Base-by-base conservation (phyloP, 2,888 invertebrate genomes). In the Andrena marginata region DNA sequence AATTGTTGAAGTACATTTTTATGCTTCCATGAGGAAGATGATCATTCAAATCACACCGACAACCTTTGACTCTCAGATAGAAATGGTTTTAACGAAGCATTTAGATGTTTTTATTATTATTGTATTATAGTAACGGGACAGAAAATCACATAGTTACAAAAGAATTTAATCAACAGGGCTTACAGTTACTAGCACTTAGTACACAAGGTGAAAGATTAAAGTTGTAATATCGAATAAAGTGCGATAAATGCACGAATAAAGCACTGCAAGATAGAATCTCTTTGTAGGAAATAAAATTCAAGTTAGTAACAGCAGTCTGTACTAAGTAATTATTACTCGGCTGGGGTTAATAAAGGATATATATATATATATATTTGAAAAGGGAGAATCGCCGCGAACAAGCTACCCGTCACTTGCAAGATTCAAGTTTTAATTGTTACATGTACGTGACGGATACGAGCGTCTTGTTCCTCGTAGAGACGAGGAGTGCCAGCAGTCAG, bases 361-460 rank as follows among this genome's bases (percentile, higher is more conserved):
- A 29, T 60, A 70, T 26, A n/a, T 13, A 31, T 31, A 29, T 60
- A 70, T 26, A 54, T 79, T 72, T 16, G 42, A 35, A 59, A 62
- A 35, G 56, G 51, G 10, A 23, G 68, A 75, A 80, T 67, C 84
- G 31, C 49, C 60, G 67, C 59, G 80, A 70, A 69, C 62, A 63
- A 87, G 76, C 59, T 31, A 13, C 54, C 48, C 26, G 33, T 70
- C 69, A 67, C 69, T 78, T 70, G 77, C 71, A 80, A 82, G 85
- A 76, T 73, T 78, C 82, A 80, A 90, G 89, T 88, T 89, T 90
- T 86, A 90, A 87, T 88, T 91, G 84, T 84, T 76, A 72, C 80
- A 77, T 70, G 82, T 80, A 86, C 82, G 86, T 83, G 87, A 73
- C 79, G 74, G 76, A 73, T 72, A 79, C 84, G 68, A 76, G 78